Evolutionary conservation across 2,888 invertebrate genomes (phyloP), one percentile per base, ranked within the genome.

Genomic region (Empis livida): DNA sequence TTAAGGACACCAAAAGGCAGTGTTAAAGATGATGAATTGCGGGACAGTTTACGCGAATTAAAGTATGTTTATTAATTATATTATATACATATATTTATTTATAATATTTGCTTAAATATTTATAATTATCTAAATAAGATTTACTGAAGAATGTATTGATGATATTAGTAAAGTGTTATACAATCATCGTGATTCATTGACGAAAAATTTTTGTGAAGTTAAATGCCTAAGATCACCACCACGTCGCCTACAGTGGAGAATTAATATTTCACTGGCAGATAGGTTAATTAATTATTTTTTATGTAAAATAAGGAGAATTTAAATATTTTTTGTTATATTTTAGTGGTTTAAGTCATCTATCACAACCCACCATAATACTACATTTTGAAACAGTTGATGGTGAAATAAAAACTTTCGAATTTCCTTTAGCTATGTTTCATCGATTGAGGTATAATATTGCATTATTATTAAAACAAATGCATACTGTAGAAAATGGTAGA

Each of bases 351-450:
- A 65, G 67, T 10, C 65, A 68, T 50, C 59, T 71, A 5, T 53
- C 71, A 17, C 68, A 72, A 51, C 75, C 75, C 13, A 70, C 68
- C 38, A 68, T 76, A 49, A 61, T 74, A 14, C 61, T 76, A 55
- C 71, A 75, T 55, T 72, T 75, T 61, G 70, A 65, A 47, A 60
- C 73, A 31, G 61, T 60, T 30, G 70, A 68, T 49, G 74, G 72
- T 4, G 65, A 71, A 49, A 62, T 61, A 46, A 62, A 68, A 40
- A 71, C 68, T 30, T 68, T 75, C 52, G 73, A 75, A 59, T 57
- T 74, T 44, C 71, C 74, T 17, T 56, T 75, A 20, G 54, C 69
- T 3, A 71, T 71, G 60, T 76, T 76, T 53, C 75, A 76, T 58
- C 67, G 71, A 42, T 53, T 76, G 41, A 67, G 75, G 10, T 73